A percentile compares a stretch with the other conserved stretches of the same genome.
These are phyloP conservation scores for Rhagoletis pomonella DNA, from an alignment of 1,140 invertebrate genomes.

Conservation along the genomic window DNA sequence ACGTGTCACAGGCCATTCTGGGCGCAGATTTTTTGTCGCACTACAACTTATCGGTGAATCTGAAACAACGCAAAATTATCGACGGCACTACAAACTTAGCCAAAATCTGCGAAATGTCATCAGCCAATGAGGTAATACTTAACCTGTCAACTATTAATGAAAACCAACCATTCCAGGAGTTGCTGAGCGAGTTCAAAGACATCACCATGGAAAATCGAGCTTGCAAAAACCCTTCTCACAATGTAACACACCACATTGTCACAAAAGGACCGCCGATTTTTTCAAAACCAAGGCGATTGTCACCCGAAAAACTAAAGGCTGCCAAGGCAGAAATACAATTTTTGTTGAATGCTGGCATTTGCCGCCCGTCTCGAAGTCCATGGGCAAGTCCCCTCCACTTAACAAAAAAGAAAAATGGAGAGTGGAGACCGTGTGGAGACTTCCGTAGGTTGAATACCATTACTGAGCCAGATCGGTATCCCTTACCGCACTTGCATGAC, in stretches of 20 bases:
- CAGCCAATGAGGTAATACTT: neutral
- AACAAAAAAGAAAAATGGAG: conserved; percentile 66
- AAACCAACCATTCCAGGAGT: neutral
- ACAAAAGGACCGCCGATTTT: conserved; percentile 67
- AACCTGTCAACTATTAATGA: neutral
- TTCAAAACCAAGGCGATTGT: conserved; percentile 66
- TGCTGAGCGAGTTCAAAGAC: neutral
- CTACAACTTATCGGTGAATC: conserved; percentile 50
- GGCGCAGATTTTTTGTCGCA: conserved; percentile 52
- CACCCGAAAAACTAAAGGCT: conserved; percentile 62
- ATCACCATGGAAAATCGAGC: conserved; percentile 16
- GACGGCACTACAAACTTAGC: conserved; percentile 14
- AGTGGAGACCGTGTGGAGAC: conserved; percentile 72
- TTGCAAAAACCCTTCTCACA: neutral
- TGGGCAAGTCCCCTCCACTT: conserved; percentile 75
- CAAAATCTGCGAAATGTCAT: neutral
- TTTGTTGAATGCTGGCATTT: too few relatives aligned
- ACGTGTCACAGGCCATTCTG: conserved; percentile 30
- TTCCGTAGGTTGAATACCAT: conserved; percentile 73
- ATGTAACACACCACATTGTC: conserved; percentile 59
- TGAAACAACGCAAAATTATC: neutral
- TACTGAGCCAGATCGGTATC: conserved; percentile 7
- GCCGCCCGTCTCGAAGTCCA: conserved; percentile 66
- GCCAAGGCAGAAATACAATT: too few relatives aligned
- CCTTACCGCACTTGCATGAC: neutral